A percentile compares a stretch with the other conserved stretches of the same genome.
Conservation (phyloP, 2,113 vertebrate genomes). For the Sylvietta virens region DNA sequence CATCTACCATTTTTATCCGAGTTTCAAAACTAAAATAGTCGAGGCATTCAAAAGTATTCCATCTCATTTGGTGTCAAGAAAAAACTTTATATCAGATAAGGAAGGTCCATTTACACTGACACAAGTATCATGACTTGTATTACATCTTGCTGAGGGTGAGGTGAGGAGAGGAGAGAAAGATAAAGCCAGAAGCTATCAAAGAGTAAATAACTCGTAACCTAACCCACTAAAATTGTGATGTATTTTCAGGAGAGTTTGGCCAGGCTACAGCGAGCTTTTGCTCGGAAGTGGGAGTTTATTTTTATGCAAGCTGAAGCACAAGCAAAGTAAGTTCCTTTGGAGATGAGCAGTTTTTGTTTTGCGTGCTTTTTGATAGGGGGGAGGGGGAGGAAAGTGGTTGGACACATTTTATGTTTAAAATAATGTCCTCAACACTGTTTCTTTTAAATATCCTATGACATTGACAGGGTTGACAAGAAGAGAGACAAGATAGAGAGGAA, state of each 20-base stretch:
- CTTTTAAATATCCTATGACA: neutral
- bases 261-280: conserved; percentile 93
- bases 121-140: neutral
- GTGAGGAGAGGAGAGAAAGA: neutral
- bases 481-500: conserved; percentile 98
- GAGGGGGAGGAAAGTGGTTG: neutral
- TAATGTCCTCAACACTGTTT: neutral
- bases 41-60: neutral
- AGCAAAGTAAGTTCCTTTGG: conserved; percentile 87
- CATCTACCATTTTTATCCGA: neutral
- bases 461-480: conserved; percentile 93
- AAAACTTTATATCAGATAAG: neutral
- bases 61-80: neutral
- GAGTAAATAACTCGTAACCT: neutral
- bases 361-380: neutral
- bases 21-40: neutral
- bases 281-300: conserved; percentile 98
- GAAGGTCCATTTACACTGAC: neutral
- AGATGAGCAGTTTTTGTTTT: neutral
- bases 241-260: conserved; percentile 92
- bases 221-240: neutral
- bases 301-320: conserved; percentile 99
- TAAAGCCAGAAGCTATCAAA: neutral
- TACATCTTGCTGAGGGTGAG: neutral
- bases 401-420: neutral